Base-by-base conservation (phyloP, 1,140 invertebrate species). In the Microplitis demolitor region DNA sequence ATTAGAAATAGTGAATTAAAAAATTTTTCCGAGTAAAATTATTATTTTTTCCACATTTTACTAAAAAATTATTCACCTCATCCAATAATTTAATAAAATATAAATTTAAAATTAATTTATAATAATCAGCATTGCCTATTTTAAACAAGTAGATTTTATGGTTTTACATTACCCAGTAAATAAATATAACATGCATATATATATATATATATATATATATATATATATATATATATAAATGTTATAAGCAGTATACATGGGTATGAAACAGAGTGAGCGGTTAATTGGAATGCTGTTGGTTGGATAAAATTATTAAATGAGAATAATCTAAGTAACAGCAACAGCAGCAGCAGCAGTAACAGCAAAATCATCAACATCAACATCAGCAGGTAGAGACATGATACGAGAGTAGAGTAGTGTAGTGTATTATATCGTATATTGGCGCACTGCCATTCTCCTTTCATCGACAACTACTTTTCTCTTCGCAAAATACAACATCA, bases 61-160 rank as follows among this genome's bases (percentile, higher is more conserved):
- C 24, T 24, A 24, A 24, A 24, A 24, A 24, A 24, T 1, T 24
- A 24, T 2, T 24, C 24, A 24, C 0, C 1, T 24, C 0, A 24
- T 24, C 2, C 2, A 24, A 24, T 24, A 24, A 24, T 24, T 24
- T 24, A 24, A 24, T 24, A 24, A 24, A 24, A 24, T 24, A 24
- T 82, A 85, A 73, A 80, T 84, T 82, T 75, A 79, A 86, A 85
- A 83, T 84, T 83, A 80, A 84, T 83, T 77, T 78, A 37, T 69
- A 16, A 16, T 60, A 3, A 8, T 64, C 37, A 53, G 50, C 16
- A 62, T 68, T 69, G 72, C 69, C 72, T 67, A 75, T 78, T 77
- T 74, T 24, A 66, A 77, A 79, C 76, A 67, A 76, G 78, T 75
- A 76, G 76, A 77, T 78, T 82, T 79, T 81, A 82, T 75, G 71